phyloP scores from a whole-genome alignment of 37 sponge, comb jelly and placozoan genomes.

The Halisarca cf. caerulea region DNA sequence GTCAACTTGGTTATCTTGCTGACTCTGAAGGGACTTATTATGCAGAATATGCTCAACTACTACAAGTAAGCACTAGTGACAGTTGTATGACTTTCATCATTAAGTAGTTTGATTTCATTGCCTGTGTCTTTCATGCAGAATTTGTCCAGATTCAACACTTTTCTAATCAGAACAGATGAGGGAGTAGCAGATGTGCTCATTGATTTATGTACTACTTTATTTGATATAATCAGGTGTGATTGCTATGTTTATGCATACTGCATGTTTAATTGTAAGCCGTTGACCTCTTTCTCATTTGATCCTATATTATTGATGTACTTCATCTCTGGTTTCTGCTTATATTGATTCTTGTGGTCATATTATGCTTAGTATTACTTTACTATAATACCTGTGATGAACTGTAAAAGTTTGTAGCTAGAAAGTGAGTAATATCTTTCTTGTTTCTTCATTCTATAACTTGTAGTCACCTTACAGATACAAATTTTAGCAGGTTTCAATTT shows the following conservation, averaged over 20 bases:
- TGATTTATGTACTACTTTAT: conserved; percentile 75
- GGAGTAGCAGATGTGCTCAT: conserved; percentile 63
- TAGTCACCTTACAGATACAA: too few species aligned
- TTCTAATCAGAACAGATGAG: conserved; percentile 58
- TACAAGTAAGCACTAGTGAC: conserved; percentile 70
- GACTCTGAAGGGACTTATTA: conserved; percentile 55
- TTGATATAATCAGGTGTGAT: conserved; percentile 58
- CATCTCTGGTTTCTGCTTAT: not conserved
- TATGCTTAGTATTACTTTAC: not conserved
- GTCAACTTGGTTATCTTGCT: conserved; percentile 69
- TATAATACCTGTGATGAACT: not conserved
- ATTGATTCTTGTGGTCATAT: not conserved
- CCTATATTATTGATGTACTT: too few species aligned
- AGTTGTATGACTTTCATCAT: too few species aligned
- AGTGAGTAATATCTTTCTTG: too few species aligned
- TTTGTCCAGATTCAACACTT: conserved; percentile 61
- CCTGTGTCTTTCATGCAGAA: conserved; percentile 40
- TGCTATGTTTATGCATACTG: not conserved
- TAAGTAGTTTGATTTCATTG: too few species aligned
- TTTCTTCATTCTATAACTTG: too few species aligned
- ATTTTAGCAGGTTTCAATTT: too few species aligned
- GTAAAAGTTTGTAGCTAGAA: too few species aligned
- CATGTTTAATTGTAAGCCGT: not conserved
- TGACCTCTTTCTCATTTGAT: too few species aligned
- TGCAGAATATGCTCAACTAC: conserved; percentile 51